Conservation (phyloP, 2,888 invertebrate species). For the Mactromeris polynyma region DNA sequence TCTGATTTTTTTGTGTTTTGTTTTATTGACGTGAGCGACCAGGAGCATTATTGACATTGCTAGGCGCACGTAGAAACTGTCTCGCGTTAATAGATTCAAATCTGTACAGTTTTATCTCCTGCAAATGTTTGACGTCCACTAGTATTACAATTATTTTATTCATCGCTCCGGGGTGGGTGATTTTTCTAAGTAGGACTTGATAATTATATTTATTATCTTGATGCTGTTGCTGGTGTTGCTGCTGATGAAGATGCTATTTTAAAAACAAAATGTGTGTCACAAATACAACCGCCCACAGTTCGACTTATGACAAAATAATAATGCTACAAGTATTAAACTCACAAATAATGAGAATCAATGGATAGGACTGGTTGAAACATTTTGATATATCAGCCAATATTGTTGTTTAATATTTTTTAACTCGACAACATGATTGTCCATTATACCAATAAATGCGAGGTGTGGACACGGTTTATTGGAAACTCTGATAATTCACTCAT, state of each 20-base stretch:
- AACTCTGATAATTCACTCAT: background rate
- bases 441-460: background rate
- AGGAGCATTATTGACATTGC: background rate
- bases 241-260: background rate
- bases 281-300: background rate
- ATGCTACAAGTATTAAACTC: background rate
- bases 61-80: background rate
- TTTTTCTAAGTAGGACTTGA: background rate
- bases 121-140: background rate
- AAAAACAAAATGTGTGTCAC: background rate
- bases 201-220: background rate
- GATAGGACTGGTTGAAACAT: background rate
- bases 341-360: background rate
- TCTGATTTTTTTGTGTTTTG: background rate
- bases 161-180: background rate
- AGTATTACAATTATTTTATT: background rate
- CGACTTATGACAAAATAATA: background rate
- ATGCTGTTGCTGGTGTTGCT: background rate
- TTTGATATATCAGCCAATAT: background rate
- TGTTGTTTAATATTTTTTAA: background rate
- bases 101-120: background rate
- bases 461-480: conserved; percentile 14
- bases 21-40: background rate
- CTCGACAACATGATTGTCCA: background rate
- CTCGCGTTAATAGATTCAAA: background rate